Evolutionary conservation across 2,113 vertebrate species (phyloP), one percentile per base, ranked within the genome.

Genomic region (Microcebus lehilahytsara): DNA sequence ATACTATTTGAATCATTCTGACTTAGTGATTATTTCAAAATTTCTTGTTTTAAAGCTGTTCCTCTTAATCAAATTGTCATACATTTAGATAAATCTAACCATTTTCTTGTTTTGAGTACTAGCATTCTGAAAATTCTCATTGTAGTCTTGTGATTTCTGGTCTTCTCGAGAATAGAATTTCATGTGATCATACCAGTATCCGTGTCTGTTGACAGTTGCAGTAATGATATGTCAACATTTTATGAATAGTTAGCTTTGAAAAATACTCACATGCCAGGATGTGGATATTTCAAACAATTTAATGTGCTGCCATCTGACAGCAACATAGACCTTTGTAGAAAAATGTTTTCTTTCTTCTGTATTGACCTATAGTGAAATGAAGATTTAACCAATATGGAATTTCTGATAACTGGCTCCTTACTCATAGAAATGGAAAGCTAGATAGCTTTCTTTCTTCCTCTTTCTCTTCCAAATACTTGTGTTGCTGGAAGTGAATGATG

Each of bases 171-270:
- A 97, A 94, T 90, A 93, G 79, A 96, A 88, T 96, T 96, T 97
- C 92, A 95, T 97, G 96, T 97, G 95, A 93, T 94, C 96, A 85
- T 90, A 93, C 86, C 86, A 92, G 93, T 71, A 96, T 92, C 91
- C 2, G 0, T 95, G 90, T 97, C 92, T 94, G 66, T 96, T 97
- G 96, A 97, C 95, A 97, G 96, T 96, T 98, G 95, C 97, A 92
- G 80, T 97, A 96, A 97, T 97, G 96, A 84, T 94, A 96, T 95
- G 97, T 98, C 97, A 98, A 97, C 90, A 83, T 97, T 96, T 97
- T 97, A 97, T 97, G 96, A 98, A 97, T 98, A 97, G 97, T 96
- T 96, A 98, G 96, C 96, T 97, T 97, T 97, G 97, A 98, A 96
- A 98, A 97, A 97, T 85, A 92, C 89, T 96, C 96, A 97, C 72